A percentile compares a stretch with the other conserved stretches of the same genome.
Evolutionary conservation across 2,113 vertebrate species (phyloP).

Genomic region (Glareola pratincola): DNA sequence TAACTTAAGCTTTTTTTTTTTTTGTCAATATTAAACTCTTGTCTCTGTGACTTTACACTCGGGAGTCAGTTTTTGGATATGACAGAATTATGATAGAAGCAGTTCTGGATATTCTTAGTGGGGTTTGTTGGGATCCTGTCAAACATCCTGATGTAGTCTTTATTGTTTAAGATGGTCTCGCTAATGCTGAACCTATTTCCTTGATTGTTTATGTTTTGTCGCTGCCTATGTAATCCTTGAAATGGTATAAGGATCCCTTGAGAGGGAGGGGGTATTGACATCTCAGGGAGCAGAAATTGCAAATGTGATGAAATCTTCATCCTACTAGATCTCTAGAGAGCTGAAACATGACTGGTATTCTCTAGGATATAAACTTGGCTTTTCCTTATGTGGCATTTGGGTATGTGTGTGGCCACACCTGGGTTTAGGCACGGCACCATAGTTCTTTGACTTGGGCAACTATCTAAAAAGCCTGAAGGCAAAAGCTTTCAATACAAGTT

Average conservation of each 20-base stretch:
- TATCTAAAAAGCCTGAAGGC: not conserved
- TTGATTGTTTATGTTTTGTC: not conserved
- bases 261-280: not conserved
- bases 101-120: not conserved
- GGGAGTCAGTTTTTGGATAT: conserved; percentile 35
- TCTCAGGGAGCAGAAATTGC: not conserved
- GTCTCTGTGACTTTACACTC: conserved; percentile 53
- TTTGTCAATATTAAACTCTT: conserved; percentile 49
- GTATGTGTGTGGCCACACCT: not conserved
- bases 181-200: not conserved
- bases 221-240: not conserved
- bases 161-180: not conserved
- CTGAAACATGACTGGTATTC: not conserved
- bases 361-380: not conserved
- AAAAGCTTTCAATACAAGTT: not conserved
- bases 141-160: not conserved
- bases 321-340: not conserved
- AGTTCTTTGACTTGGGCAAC: not conserved
- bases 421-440: not conserved
- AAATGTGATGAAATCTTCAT: not conserved
- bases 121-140: not conserved
- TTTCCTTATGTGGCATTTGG: not conserved
- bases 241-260: not conserved
- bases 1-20: conserved; percentile 45
- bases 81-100: not conserved